Evolutionary conservation across 2,797 vertebrate genomes (phyloP).

Genomic region (Sternarchorhynchus goeldii): DNA sequence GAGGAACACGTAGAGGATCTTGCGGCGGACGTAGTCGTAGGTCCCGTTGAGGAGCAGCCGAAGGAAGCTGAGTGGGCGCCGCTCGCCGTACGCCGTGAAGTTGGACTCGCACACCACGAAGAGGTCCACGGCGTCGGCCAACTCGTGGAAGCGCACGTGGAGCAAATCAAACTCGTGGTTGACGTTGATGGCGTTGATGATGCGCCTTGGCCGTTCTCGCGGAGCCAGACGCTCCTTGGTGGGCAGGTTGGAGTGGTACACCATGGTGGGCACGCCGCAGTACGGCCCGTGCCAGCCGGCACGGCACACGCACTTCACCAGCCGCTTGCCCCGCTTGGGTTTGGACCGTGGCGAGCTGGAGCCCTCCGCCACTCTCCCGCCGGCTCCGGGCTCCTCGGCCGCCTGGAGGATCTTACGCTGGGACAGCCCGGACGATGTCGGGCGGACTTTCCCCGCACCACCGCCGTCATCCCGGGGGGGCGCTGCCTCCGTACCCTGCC

Average conservation of each 20-base stretch:
- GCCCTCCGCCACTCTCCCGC: constrained; percentile 58
- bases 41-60: constrained; percentile 89
- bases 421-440: constrained; percentile 46
- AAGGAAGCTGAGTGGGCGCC: constrained; percentile 86
- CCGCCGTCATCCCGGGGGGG: constrained; percentile 65
- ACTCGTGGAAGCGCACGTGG: constrained; percentile 91
- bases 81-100: constrained; percentile 95
- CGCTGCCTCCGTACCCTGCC: constrained; percentile 85
- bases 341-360: constrained; percentile 62
- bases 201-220: constrained; percentile 81
- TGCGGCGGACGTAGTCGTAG: constrained; percentile 90
- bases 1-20: constrained; percentile 95
- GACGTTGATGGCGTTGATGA: constrained; percentile 95
- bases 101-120: constrained; percentile 97
- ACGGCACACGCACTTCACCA: constrained; percentile 91
- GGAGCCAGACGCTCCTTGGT: constrained; percentile 93
- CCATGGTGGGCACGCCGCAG: constrained; percentile 96
- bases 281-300: constrained; percentile 97
- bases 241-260: constrained; percentile 95
- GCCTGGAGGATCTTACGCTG: constrained; percentile 69
- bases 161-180: constrained; percentile 98
- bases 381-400: constrained; percentile 53
- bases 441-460: constrained; percentile 57
- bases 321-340: constrained; percentile 65
- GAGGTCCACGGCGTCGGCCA: constrained; percentile 87